phyloP scores from a whole-genome alignment of 2,888 invertebrate species.

The Apamea crenata region DNA sequence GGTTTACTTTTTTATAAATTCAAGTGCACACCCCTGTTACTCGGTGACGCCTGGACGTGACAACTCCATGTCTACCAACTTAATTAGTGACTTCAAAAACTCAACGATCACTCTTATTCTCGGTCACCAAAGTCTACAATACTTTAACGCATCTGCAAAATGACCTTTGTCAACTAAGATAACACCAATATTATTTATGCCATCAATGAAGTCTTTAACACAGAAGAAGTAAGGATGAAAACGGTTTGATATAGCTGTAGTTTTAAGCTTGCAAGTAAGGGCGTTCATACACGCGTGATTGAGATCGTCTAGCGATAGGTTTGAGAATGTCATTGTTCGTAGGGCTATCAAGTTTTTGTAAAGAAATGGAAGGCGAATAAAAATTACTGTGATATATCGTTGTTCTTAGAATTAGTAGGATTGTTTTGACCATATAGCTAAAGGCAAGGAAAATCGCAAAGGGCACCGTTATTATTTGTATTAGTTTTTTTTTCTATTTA shows the following conservation, averaged over 20 bases:
- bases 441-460: background rate
- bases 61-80: conserved; percentile 31
- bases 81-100: conserved; percentile 5
- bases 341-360: conserved; percentile 56
- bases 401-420: conserved; percentile 27
- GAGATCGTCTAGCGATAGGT: conserved; percentile 66
- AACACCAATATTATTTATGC: conserved; percentile 13
- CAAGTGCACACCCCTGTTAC: conserved; percentile 54
- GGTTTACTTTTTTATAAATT: conserved; percentile 54
- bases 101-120: conserved; percentile 23
- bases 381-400: conserved; percentile 6
- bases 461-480: background rate
- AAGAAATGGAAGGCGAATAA: conserved; percentile 13
- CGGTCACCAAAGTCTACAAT: conserved; percentile 11
- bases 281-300: conserved; percentile 65
- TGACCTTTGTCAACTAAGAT: conserved; percentile 24
- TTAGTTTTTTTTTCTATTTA: background rate
- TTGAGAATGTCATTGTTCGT: conserved; percentile 66
- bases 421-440: conserved; percentile 13
- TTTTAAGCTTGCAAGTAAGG: conserved; percentile 37
- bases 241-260: conserved; percentile 12
- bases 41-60: conserved; percentile 60
- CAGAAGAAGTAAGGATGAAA: background rate
- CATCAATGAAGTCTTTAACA: rapidly evolving
- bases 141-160: background rate